Percentiles rank a stretch among this genome's conserved stretches.
These are phyloP conservation scores for Pituophis catenifer DNA, from an alignment of 2,113 vertebrate species.

Conservation along the genomic window DNA sequence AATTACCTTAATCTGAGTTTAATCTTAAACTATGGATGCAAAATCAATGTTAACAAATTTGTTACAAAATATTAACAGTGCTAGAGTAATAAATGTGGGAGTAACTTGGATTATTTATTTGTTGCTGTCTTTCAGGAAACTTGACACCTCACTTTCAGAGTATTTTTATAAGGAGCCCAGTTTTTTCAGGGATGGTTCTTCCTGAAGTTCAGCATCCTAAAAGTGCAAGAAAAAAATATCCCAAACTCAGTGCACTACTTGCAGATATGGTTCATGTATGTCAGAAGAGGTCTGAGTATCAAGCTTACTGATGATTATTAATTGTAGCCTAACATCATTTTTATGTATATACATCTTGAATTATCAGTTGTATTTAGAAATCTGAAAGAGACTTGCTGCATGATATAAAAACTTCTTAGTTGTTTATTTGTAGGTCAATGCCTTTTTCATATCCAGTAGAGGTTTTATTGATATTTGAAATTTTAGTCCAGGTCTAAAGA, in stretches of 20 bases:
- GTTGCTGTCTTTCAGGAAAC: constrained; percentile 50
- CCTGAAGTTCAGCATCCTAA: constrained; percentile 60
- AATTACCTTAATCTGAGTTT: background rate
- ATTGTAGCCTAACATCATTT: constrained; percentile 19
- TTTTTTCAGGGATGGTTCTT: constrained; percentile 58
- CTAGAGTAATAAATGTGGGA: background rate
- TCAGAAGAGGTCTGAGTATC: constrained; percentile 49
- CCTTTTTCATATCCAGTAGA: background rate
- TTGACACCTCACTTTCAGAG: constrained; percentile 58
- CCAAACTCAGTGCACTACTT: constrained; percentile 56
- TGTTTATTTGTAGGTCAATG: background rate
- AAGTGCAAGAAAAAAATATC: constrained; percentile 62
- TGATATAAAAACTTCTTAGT: background rate
- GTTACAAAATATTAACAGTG: background rate
- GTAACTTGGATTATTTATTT: background rate
- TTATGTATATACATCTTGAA: background rate
- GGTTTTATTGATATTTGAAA: background rate
- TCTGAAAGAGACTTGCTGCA: background rate
- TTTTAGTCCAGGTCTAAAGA: background rate
- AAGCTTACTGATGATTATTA: constrained; percentile 28
- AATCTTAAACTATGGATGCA: background rate
- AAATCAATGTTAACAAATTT: background rate
- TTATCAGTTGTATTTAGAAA: background rate
- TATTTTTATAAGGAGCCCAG: constrained; percentile 56
- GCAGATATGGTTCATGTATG: constrained; percentile 72